Evolutionary conservation across 2,797 vertebrate genomes (phyloP).

Genomic region (Sebastiscus albofasciatus): DNA sequence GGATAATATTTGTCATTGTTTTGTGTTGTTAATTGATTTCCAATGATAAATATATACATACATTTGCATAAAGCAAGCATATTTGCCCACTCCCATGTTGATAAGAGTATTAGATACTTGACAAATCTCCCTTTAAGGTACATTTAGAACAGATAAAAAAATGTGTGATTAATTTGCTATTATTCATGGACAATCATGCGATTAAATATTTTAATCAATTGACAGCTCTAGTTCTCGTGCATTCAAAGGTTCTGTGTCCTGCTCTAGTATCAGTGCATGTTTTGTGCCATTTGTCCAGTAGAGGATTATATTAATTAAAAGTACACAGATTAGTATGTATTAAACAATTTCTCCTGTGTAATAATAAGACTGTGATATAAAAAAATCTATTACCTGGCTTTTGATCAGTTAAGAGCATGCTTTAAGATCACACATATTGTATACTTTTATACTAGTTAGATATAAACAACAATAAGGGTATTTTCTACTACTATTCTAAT

Average conservation of each 20-base stretch:
- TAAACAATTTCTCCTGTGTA: background rate
- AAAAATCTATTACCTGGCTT: background rate
- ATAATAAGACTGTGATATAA: background rate
- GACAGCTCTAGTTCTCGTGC: no score
- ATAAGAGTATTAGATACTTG: no score
- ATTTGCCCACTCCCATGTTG: no score
- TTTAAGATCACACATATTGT: background rate
- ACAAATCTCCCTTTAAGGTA: no score
- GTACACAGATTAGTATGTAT: background rate
- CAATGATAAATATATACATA: no score
- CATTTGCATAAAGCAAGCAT: no score
- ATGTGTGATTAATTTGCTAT: no score
- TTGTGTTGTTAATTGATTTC: no score
- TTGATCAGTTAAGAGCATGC: background rate
- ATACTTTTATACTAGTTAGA: background rate
- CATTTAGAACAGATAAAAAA: no score
- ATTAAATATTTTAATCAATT: no score
- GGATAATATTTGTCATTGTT: no score
- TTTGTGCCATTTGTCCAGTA: background rate
- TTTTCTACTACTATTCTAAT: background rate
- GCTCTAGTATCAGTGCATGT: background rate
- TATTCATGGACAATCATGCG: no score
- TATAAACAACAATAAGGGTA: background rate
- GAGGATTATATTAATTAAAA: background rate
- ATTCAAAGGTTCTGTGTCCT: background rate